Conservation (phyloP, 2,797 vertebrate species). For the Cheirogaleus major region DNA sequence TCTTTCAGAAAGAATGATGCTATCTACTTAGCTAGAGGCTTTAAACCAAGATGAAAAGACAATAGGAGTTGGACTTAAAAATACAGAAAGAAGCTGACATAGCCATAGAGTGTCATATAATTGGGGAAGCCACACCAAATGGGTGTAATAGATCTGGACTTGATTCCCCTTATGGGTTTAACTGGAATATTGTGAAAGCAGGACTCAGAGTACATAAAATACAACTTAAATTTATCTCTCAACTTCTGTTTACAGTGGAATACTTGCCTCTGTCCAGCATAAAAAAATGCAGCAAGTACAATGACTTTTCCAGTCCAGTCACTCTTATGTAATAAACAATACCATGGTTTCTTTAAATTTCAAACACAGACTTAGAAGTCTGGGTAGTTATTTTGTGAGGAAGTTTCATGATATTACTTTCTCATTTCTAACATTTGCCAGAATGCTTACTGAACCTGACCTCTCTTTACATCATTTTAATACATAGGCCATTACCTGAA, state of each 20-base stretch:
- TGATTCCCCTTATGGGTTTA: not conserved
- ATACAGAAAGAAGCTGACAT: not conserved
- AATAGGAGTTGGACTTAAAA: not conserved
- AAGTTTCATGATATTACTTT: not conserved
- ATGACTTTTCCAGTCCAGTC: not conserved
- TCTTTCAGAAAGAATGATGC: not conserved
- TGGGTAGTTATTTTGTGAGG: not conserved
- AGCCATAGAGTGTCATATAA: not conserved
- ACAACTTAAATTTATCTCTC: not conserved
- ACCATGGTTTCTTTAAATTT: not conserved
- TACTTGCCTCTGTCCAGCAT: not conserved
- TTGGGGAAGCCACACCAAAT: not conserved
- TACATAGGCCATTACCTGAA: not conserved
- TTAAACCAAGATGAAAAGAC: not conserved
- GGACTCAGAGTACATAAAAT: not conserved
- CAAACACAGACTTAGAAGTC: not conserved
- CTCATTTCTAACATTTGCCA: not conserved
- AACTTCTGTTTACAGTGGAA: not conserved
- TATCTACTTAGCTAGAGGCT: not conserved
- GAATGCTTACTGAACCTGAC: not conserved
- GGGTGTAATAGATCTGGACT: not conserved
- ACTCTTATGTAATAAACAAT: not conserved
- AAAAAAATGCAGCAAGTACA: not conserved
- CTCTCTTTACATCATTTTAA: not conserved
- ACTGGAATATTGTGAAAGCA: not conserved